A percentile compares a stretch with the other conserved stretches of the same genome.
Conservation (phyloP, 2,888 invertebrate genomes). For the Ormyrus labotus region DNA sequence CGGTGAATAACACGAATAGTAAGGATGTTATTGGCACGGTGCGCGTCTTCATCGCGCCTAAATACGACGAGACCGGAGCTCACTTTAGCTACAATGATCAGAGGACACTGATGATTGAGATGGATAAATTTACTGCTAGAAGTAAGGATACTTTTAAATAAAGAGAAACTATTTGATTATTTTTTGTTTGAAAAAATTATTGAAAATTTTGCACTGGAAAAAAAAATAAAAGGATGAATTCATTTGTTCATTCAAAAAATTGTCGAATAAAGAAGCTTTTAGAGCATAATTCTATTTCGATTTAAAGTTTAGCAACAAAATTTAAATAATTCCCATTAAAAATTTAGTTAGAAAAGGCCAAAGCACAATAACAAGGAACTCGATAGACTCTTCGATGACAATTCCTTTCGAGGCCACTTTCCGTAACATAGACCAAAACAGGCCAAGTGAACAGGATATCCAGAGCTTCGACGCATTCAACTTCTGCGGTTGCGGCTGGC, state of each 20-base stretch:
- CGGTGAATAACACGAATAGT: slow-evolving; percentile 79
- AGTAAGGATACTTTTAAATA: slow-evolving; percentile 77
- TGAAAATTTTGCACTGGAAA: too few species aligned
- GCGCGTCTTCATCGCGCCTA: slow-evolving; percentile 84
- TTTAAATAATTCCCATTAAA: too few species aligned
- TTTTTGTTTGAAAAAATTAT: background rate
- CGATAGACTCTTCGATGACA: slow-evolving; percentile 87
- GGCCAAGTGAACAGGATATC: slow-evolving; percentile 77
- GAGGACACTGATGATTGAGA: slow-evolving; percentile 82
- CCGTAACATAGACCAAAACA: slow-evolving; percentile 86
- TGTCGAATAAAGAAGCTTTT: too few species aligned
- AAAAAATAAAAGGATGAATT: background rate
- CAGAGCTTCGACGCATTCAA: slow-evolving; percentile 79
- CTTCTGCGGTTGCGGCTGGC: slow-evolving; percentile 94
- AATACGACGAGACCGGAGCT: slow-evolving; percentile 81
- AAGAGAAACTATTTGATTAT: background rate
- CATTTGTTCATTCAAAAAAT: too few species aligned
- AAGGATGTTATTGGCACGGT: slow-evolving; percentile 79
- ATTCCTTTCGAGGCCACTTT: slow-evolving; percentile 87
- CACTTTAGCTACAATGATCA: slow-evolving; percentile 82
- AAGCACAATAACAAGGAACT: slow-evolving; percentile 82
- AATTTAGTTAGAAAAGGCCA: slow-evolving; percentile 81
- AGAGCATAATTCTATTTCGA: too few species aligned
- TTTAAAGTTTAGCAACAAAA: too few species aligned
- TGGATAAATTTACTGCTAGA: slow-evolving; percentile 83